These are phyloP conservation scores for Hippoglossus hippoglossus DNA, from an alignment of 2,797 vertebrate species.

Conservation along the genomic window DNA sequence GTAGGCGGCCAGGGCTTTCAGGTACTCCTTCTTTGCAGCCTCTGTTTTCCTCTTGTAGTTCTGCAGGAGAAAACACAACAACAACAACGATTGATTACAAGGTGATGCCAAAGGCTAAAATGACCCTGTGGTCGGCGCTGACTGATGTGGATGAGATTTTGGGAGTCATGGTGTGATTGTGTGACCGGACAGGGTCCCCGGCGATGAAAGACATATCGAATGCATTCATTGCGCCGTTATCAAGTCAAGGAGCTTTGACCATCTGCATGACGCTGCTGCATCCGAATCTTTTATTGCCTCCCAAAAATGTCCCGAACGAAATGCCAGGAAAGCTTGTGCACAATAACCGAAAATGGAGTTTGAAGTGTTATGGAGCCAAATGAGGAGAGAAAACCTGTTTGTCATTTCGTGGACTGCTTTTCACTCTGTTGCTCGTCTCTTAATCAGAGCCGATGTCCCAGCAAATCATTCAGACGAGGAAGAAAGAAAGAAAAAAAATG, in stretches of 20 bases:
- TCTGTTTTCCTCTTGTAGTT: slow-evolving; percentile 99
- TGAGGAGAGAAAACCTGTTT: slow-evolving; percentile 53
- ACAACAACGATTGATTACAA: slow-evolving; percentile 74
- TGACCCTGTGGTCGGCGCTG: slow-evolving; percentile 45
- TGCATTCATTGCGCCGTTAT: slow-evolving; percentile 41
- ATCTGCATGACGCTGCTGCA: slow-evolving; percentile 39
- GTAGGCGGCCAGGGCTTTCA: slow-evolving; percentile 98
- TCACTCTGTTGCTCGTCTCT: slow-evolving; percentile 66
- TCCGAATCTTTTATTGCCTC: slow-evolving; percentile 30
- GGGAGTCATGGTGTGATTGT: slow-evolving; percentile 43
- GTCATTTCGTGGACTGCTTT: slow-evolving; percentile 55
- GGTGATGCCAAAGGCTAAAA: slow-evolving; percentile 67
- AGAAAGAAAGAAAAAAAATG: slow-evolving; percentile 15
- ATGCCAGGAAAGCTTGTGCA: slow-evolving; percentile 27
- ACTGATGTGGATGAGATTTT: slow-evolving; percentile 56
- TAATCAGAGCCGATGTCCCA: slow-evolving; percentile 79
- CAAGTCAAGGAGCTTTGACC: slow-evolving; percentile 37
- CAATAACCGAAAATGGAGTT: slow-evolving; percentile 36
- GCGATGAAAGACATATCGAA: slow-evolving; percentile 39
- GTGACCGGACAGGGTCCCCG: slow-evolving; percentile 25
- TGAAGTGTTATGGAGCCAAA: slow-evolving; percentile 43
- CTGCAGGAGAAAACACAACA: slow-evolving; percentile 86
- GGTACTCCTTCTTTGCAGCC: slow-evolving; percentile 99
- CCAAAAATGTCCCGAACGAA: slow-evolving; percentile 25
- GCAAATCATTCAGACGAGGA: slow-evolving; percentile 70